Conservation (phyloP, 1,140 invertebrate genomes). For the Drosophila neocordata region DNA sequence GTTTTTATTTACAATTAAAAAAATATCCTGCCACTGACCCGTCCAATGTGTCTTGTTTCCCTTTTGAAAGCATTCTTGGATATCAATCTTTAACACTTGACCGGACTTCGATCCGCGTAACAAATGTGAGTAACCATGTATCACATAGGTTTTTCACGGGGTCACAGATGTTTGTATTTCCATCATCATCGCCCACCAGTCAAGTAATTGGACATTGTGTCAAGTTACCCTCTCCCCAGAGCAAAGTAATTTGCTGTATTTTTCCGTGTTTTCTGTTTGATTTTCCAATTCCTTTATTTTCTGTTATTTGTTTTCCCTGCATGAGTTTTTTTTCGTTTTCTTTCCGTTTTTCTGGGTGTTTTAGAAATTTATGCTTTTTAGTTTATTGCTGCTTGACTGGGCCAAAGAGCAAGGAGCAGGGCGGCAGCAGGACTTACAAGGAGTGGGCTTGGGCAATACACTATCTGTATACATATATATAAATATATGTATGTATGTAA, state of each 20-base stretch:
- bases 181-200: conserved; percentile 52
- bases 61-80: not conserved
- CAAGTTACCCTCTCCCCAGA: conserved; percentile 19
- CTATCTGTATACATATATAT: not conserved
- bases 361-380: conserved; percentile 78
- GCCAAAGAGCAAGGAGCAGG: not conserved
- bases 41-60: too few species aligned
- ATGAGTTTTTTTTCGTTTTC: conserved; percentile 22
- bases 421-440: not conserved
- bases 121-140: conserved; percentile 41
- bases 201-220: conserved; percentile 64
- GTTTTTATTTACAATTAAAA: too few species aligned
- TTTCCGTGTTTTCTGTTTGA: conserved; percentile 73
- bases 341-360: conserved; percentile 61
- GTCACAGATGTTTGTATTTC: conserved; percentile 75
- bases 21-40: too few species aligned
- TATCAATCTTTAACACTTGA: conserved; percentile 65
- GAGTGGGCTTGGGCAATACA: conserved; percentile 19
- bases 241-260: conserved; percentile 55
- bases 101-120: conserved; percentile 27
- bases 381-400: conserved; percentile 56
- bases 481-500: not conserved
- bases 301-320: conserved; percentile 22
- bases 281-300: conserved; percentile 46
- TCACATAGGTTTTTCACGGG: conserved; percentile 54